Evolutionary conservation across 2,113 vertebrate species (phyloP), one percentile per base, ranked within the genome.

Genomic region (Upupa epops): DNA sequence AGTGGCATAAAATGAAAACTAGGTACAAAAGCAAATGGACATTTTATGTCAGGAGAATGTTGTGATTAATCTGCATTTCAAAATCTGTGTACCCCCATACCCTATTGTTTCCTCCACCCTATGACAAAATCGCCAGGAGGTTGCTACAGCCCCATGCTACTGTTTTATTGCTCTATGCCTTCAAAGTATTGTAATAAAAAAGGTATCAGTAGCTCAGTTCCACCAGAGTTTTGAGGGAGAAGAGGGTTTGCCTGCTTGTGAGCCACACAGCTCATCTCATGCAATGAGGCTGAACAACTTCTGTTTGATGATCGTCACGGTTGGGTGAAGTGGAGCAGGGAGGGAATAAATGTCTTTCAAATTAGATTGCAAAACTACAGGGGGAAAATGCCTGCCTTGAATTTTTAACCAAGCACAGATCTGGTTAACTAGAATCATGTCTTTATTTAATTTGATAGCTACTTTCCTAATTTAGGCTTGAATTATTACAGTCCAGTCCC

Each of bases 221-320:
- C 26, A 64, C 40, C 90, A 72, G 36, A 71, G 17, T 90, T 90
- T 90, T 73, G 45, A 88, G 51, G 54, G n/a, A 86, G 51, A 31
- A 72, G 36, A 58, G 18, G 54, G 49, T 78, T 93, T 81, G 45
- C 32, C 61, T 86, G 61, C 63, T 68, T 51, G 29, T 66, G 51
- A 93, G 71, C 36, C 63, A 88, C 73, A 59, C 54, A 93, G 61
- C 90, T 91, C 76, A 82, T 95, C 86, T 92, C 93, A 84, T 46
- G 66, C 80, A 92, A 94, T 72, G 90, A 94, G 77, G 86, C 94
- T 94, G 92, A 95, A 90, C 80, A 88, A 88, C 88, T 94, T 83
- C 83, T 96, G 54, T 90, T 90, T 82, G 84, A 89, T 89, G 77
- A 91, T 87, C 8, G 34, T 87, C 89, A 91, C 4, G 28, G 81